Evolutionary conservation across 1,140 invertebrate genomes (phyloP).

Genomic region (Eulimnadia texana): DNA sequence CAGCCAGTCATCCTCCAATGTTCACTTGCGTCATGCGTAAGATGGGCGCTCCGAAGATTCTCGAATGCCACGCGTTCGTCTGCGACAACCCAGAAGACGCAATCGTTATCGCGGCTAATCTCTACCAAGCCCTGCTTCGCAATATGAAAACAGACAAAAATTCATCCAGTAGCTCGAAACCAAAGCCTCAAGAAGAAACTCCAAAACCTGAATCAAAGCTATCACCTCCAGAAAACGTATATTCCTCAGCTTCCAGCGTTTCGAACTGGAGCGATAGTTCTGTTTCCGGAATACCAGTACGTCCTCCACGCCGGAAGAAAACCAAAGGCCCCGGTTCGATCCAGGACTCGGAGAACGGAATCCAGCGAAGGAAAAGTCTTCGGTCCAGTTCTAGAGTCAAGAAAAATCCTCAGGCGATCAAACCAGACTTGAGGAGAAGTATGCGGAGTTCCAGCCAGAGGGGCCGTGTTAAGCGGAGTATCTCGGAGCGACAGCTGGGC

Average conservation of each 20-base stretch:
- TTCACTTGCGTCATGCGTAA: conserved; percentile 80
- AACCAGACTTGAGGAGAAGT: conserved; percentile 7
- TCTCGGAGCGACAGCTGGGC: conserved; percentile 14
- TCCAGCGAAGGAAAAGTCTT: conserved; percentile 8
- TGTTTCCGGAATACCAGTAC: conserved; percentile 8
- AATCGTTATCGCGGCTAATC: conserved; percentile 71
- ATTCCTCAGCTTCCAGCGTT: conserved; percentile 10
- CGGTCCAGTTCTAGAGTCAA: conserved; percentile 3
- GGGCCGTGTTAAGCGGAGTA: conserved; percentile 13
- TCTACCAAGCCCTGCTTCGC: conserved; percentile 69
- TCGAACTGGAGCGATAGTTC: conserved; percentile 15
- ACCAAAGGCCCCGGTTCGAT: neutral
- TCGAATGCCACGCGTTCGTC: conserved; percentile 82
- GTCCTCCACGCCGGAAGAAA: conserved; percentile 17
- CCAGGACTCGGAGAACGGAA: conserved; percentile 2
- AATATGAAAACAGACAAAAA: conserved; percentile 38
- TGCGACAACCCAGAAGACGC: conserved; percentile 66
- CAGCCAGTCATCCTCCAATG: conserved; percentile 54
- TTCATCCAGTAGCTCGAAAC: neutral
- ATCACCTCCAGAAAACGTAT: conserved; percentile 5
- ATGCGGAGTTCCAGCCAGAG: conserved; percentile 12
- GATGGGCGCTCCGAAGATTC: conserved; percentile 47
- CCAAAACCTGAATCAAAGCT: neutral
- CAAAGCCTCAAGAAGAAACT: neutral
- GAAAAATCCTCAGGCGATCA: neutral